These are phyloP conservation scores for Rhagologus leucostigma DNA, from an alignment of 2,113 vertebrate species.

Conservation along the genomic window DNA sequence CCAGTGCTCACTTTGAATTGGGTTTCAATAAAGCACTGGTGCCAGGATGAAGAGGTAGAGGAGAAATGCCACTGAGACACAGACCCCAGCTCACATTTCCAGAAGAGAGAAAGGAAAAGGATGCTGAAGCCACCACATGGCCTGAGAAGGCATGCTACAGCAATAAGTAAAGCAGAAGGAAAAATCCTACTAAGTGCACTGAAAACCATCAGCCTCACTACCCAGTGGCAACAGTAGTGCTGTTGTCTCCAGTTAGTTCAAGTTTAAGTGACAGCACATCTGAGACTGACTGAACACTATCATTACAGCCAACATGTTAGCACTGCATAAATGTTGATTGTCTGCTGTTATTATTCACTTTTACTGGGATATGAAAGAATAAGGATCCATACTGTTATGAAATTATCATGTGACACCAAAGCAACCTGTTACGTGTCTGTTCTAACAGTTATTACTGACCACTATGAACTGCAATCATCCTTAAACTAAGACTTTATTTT, in stretches of 20 bases:
- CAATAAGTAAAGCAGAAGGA: neutral
- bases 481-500: neutral
- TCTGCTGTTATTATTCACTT: neutral
- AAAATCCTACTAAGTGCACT: neutral
- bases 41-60: neutral
- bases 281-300: neutral
- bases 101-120: neutral
- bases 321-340: neutral
- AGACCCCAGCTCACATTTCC: neutral
- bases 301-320: neutral
- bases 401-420: neutral
- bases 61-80: neutral
- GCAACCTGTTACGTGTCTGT: neutral
- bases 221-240: neutral
- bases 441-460: neutral
- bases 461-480: neutral
- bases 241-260: neutral
- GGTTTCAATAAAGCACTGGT: neutral
- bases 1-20: neutral
- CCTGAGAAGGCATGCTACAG: neutral
- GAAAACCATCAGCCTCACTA: neutral
- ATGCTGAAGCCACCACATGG: accelerated
- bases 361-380: neutral
- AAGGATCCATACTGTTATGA: neutral
- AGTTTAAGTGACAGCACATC: neutral